Evolutionary conservation across 2,888 invertebrate genomes (phyloP), one percentile per base, ranked within the genome.

Genomic region (Synergus gifuensis): DNA sequence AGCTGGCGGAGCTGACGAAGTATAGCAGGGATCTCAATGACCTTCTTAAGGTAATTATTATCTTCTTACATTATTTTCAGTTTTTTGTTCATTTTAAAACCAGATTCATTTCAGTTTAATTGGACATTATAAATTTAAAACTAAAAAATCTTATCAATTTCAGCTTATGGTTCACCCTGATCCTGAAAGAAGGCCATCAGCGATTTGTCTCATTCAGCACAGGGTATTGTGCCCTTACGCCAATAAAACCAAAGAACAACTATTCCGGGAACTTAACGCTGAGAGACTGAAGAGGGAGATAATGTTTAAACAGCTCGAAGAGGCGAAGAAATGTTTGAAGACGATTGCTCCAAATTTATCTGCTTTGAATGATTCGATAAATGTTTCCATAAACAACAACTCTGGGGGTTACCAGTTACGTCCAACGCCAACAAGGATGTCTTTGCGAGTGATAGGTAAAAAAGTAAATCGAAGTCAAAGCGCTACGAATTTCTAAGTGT

Each of bases 141-240:
- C 8, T 54, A 4, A n/a, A 58, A 4, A 11, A 54, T n/a, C 54
- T 58, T 58, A 62, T 81, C 76, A 79, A 81, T 89, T 90, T 11
- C 90, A 96, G 95, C 93, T 95, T 90, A 98, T 98, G 98, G 95
- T 96, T 76, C 95, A 97, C 91, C 95, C 96, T 0, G 95, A 97
- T 88, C 97, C 98, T 0, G 92, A 93, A 18, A 91, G 93, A 82
- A 93, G 98, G 22, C 98, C 98, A 0, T 95, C 96, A 0, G 96
- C 98, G 0, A 93, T 94, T 5, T 94, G 95, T 0, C 94, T 98
- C 4, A 94, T 96, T 11, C 95, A 96, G 81, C 96, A 97, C 89
- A 94, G 96, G 7, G 58, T 58, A 58, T 18, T 58, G 18, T 58
- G 58, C 16, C 94, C 96, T 0, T 92, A 97, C 0, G 95, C 95